Conservation (phyloP, 2,113 vertebrate genomes). For the Psilopsiagon aurifrons region DNA sequence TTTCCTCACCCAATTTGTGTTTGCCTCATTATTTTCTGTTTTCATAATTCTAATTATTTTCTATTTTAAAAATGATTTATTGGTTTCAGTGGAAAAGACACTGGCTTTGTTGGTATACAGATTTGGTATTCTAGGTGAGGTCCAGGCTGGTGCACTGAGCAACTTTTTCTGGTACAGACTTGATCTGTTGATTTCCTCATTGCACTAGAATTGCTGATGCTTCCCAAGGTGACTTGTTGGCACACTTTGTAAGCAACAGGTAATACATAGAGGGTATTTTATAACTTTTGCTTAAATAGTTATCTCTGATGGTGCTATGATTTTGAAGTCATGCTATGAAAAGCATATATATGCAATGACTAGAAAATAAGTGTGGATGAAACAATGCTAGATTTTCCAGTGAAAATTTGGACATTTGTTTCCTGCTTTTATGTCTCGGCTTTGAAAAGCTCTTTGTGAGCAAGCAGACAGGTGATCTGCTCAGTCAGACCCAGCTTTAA, state of each 20-base stretch:
- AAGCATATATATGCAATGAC: background rate
- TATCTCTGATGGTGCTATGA: background rate
- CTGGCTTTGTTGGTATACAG: background rate
- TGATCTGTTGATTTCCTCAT: background rate
- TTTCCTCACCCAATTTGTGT: background rate
- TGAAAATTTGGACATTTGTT: background rate
- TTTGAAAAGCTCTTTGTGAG: background rate
- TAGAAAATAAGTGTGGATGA: background rate
- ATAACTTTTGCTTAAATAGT: background rate
- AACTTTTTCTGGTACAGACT: background rate
- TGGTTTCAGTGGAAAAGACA: background rate
- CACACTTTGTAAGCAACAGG: background rate
- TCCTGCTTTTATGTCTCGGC: background rate
- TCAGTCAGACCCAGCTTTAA: background rate
- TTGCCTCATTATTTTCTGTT: background rate
- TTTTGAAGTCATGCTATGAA: background rate
- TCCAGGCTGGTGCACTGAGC: background rate
- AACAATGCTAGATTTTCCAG: background rate
- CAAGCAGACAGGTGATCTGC: background rate
- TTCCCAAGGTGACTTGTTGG: background rate
- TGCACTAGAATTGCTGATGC: background rate
- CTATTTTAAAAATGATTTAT: background rate
- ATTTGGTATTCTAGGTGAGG: background rate
- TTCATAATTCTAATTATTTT: background rate
- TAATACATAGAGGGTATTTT: background rate